Evolutionary conservation across 2,888 invertebrate genomes (phyloP).

Genomic region (Pristionchus exspectatus): DNA sequence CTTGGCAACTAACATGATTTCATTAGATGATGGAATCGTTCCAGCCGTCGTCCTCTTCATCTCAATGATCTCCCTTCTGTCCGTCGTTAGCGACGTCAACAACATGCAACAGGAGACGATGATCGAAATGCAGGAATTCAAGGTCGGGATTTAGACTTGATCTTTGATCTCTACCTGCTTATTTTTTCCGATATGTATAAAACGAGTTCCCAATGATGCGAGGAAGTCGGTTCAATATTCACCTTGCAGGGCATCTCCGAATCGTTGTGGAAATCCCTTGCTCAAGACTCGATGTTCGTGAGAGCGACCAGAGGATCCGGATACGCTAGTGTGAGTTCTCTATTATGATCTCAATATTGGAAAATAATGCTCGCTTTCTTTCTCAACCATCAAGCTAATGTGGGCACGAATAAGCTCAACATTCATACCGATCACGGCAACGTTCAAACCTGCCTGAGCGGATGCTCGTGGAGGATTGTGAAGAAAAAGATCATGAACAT

Average conservation of each 20-base stretch:
- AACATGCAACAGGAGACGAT: constrained; percentile 30
- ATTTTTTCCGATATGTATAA: not conserved
- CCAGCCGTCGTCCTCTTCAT: constrained; percentile 41
- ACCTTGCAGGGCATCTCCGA: not conserved
- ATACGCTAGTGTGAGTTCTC: not conserved
- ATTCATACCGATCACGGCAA: too few species aligned
- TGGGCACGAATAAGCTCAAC: too few species aligned
- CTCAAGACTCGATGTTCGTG: constrained; percentile 38
- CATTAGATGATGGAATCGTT: not conserved
- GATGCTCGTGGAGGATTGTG: not conserved
- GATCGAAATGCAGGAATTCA: constrained; percentile 36
- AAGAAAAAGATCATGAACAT: not conserved
- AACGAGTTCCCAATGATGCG: not conserved
- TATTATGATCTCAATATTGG: not conserved
- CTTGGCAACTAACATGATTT: too few species aligned
- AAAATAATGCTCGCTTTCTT: too few species aligned
- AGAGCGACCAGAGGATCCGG: constrained; percentile 30
- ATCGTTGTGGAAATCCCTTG: constrained; percentile 38
- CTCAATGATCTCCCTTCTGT: constrained; percentile 46
- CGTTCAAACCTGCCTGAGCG: too few species aligned
- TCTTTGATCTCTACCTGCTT: not conserved
- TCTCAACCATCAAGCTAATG: not conserved
- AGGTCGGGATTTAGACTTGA: not conserved
- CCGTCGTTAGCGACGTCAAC: constrained; percentile 52
- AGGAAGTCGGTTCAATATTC: not conserved